Conservation (phyloP, 2,888 invertebrate species). For the Leucophenga maculata region DNA sequence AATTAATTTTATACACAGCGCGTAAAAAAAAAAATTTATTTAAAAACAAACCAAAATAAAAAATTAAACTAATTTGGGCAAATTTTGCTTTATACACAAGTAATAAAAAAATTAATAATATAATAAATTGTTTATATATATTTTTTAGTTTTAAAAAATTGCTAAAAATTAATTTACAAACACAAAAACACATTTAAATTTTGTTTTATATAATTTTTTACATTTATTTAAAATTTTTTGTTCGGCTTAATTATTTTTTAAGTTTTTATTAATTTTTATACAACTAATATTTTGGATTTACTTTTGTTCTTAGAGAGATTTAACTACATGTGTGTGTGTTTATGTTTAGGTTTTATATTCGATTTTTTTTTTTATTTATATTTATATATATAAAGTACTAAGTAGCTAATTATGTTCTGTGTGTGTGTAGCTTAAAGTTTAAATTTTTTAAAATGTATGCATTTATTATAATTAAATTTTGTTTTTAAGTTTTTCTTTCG, state of each 20-base stretch:
- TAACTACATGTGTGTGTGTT: slow-evolving; percentile 55
- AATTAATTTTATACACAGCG: slow-evolving; percentile 40
- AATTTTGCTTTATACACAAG: slow-evolving; percentile 37
- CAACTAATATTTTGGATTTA: slow-evolving; percentile 19
- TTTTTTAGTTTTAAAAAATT: neutral
- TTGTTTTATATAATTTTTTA: slow-evolving; percentile 36
- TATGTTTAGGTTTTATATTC: slow-evolving; percentile 40
- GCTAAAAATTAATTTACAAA: slow-evolving; percentile 51
- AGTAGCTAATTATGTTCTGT: slow-evolving; percentile 60
- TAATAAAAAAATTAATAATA: slow-evolving; percentile 45
- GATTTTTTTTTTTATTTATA: slow-evolving; percentile 49
- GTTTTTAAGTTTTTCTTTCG: slow-evolving; percentile 35
- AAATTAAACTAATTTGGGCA: slow-evolving; percentile 23
- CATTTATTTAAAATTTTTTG: slow-evolving; percentile 27
- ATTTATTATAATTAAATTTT: slow-evolving; percentile 23
- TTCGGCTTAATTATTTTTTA: slow-evolving; percentile 33
- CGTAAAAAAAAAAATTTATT: slow-evolving; percentile 47
- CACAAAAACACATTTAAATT: slow-evolving; percentile 42
- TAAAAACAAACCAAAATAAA: slow-evolving; percentile 36
- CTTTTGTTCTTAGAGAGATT: slow-evolving; percentile 51
- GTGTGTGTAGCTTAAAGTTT: slow-evolving; percentile 46
- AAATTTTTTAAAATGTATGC: slow-evolving; percentile 54
- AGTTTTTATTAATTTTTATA: slow-evolving; percentile 30
- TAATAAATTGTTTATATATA: slow-evolving; percentile 37
- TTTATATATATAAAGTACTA: slow-evolving; percentile 59